A percentile compares a stretch with the other conserved stretches of the same genome.
These are phyloP conservation scores for Apogon hyalosoma DNA, from an alignment of 2,797 vertebrate genomes.

Conservation along the genomic window DNA sequence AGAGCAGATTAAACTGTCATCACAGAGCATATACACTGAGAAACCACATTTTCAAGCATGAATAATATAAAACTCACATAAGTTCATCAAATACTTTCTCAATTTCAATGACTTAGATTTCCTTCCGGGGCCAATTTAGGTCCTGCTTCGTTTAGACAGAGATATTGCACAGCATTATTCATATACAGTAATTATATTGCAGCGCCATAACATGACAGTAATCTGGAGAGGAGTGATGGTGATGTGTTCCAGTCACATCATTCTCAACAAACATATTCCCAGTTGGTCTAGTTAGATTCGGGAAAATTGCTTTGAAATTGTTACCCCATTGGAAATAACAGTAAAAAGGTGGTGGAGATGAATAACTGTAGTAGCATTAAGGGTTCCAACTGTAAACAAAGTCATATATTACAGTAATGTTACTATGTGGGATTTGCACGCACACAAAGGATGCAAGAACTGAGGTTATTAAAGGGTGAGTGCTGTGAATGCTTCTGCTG, in stretches of 20 bases:
- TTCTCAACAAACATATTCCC: constrained; percentile 89
- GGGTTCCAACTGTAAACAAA: constrained; percentile 77
- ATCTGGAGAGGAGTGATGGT: constrained; percentile 91
- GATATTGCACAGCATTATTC: constrained; percentile 87
- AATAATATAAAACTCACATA: constrained; percentile 73
- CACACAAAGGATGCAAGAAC: constrained; percentile 45
- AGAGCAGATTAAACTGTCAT: constrained; percentile 30
- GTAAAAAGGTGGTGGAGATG: constrained; percentile 87
- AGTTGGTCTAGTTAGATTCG: constrained; percentile 91
- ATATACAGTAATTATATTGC: constrained; percentile 90
- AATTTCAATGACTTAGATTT: constrained; percentile 73
- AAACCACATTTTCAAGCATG: constrained; percentile 56
- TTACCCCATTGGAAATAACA: constrained; percentile 90
- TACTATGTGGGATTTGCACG: constrained; percentile 53
- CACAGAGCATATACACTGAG: constrained; percentile 44
- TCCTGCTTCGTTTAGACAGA: constrained; percentile 77
- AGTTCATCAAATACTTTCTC: constrained; percentile 81
- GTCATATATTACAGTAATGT: constrained; percentile 78
- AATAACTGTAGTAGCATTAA: constrained; percentile 81
- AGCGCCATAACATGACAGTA: constrained; percentile 91
- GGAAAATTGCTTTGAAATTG: constrained; percentile 90
- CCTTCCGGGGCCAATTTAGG: constrained; percentile 81
- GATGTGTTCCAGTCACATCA: constrained; percentile 90
- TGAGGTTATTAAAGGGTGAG: constrained; percentile 65
- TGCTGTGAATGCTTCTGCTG: constrained; percentile 15